phyloP scores from a whole-genome alignment of 2,888 invertebrate species.

The Melinaea menophilus region DNA sequence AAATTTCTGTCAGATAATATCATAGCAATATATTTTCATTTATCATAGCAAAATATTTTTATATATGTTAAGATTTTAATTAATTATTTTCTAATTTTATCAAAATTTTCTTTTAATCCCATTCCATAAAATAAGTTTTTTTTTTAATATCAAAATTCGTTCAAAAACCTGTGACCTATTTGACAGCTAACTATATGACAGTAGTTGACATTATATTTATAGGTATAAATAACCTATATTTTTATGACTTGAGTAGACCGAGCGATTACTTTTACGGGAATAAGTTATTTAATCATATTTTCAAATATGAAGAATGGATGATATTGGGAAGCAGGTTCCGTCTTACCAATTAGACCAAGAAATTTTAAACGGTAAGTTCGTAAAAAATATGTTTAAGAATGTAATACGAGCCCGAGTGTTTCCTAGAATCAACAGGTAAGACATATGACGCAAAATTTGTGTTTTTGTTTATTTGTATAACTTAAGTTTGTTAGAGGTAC shows the following conservation, averaged over 20 bases:
- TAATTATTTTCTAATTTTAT: background rate
- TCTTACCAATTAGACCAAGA: conserved; percentile 72
- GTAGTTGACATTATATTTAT: conserved; percentile 7
- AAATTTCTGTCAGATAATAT: too few relatives aligned
- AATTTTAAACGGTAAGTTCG: conserved; percentile 66
- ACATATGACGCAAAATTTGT: conserved; percentile 49
- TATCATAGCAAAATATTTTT: too few relatives aligned
- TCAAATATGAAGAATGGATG: conserved; percentile 77
- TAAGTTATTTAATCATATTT: conserved; percentile 45
- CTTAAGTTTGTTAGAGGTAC: background rate
- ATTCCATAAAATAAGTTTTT: background rate
- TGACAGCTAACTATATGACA: conserved; percentile 27
- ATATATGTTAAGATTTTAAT: too few relatives aligned
- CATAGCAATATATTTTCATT: too few relatives aligned
- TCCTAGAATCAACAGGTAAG: conserved; percentile 48
- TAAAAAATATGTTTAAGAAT: conserved; percentile 31
- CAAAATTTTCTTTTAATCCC: background rate
- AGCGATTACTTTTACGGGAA: conserved; percentile 3
- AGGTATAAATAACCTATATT: conserved; percentile 17
- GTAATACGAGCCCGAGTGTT: conserved; percentile 36
- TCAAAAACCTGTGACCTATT: conserved; percentile 4
- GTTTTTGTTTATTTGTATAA: conserved; percentile 31
- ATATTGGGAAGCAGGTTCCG: conserved; percentile 66
- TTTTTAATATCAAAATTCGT: background rate
- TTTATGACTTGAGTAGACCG: conserved; percentile 13